These are phyloP conservation scores for Cephus pygmeus DNA, from an alignment of 2,888 invertebrate species.

Conservation along the genomic window DNA sequence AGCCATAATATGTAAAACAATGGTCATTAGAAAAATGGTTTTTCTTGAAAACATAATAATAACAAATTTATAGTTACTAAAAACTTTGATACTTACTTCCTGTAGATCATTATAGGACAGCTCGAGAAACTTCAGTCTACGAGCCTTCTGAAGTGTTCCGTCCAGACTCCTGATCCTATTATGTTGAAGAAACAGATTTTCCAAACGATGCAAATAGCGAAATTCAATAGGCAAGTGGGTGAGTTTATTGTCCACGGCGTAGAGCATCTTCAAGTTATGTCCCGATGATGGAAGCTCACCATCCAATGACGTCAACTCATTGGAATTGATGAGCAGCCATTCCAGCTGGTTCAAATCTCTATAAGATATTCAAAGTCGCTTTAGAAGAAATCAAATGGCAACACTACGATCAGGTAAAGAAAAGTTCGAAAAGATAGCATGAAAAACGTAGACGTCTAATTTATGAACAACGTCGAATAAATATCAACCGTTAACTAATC, in stretches of 20 bases:
- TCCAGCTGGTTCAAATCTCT: slow-evolving; percentile 77
- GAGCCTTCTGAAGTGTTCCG: slow-evolving; percentile 77
- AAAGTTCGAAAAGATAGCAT: neutral
- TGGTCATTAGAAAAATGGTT: neutral
- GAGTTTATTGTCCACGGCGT: slow-evolving; percentile 80
- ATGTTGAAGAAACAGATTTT: slow-evolving; percentile 78
- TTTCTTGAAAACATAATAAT: neutral
- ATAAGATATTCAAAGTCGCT: slow-evolving; percentile 29
- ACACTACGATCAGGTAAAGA: neutral
- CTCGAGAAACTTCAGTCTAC: slow-evolving; percentile 74
- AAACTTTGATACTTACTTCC: slow-evolving; percentile 68
- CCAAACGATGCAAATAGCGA: slow-evolving; percentile 75
- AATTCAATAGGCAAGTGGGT: slow-evolving; percentile 79
- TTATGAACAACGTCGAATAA: neutral
- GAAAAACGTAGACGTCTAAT: neutral
- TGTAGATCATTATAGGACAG: slow-evolving; percentile 81
- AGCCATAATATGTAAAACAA: neutral
- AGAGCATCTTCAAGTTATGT: slow-evolving; percentile 75
- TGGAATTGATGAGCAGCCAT: slow-evolving; percentile 83
- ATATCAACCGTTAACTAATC: neutral
- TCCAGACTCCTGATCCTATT: slow-evolving; percentile 79
- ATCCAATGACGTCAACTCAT: slow-evolving; percentile 79
- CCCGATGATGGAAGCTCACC: slow-evolving; percentile 79
- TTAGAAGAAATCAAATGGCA: neutral
- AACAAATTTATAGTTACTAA: slow-evolving; percentile 29